Evolutionary conservation across 2,888 invertebrate species (phyloP).

Genomic region (Polyommatus iphigenia): DNA sequence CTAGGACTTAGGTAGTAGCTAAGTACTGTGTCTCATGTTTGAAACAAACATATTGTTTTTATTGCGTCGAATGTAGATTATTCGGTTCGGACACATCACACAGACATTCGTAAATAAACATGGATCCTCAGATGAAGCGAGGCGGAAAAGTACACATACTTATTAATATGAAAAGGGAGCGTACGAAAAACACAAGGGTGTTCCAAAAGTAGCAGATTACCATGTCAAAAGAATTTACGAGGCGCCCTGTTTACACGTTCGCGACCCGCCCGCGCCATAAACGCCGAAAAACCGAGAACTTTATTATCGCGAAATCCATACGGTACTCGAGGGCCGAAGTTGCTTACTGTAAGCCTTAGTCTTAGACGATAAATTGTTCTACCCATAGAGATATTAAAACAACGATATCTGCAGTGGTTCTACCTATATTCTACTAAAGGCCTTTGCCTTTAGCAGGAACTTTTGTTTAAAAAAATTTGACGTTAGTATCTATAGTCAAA

Average conservation of each 20-base stretch:
- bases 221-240: slow-evolving; percentile 67
- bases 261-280: slow-evolving; percentile 51
- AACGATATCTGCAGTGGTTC: too few relatives aligned
- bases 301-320: slow-evolving; percentile 53
- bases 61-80: neutral
- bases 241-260: slow-evolving; percentile 58
- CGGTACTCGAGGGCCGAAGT: slow-evolving; percentile 46
- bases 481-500: too few relatives aligned
- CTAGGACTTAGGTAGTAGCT: too few relatives aligned
- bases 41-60: neutral
- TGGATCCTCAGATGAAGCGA: slow-evolving; percentile 9
- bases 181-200: slow-evolving; percentile 40
- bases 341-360: slow-evolving; percentile 9
- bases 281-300: slow-evolving; percentile 55
- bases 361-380: slow-evolving; percentile 36
- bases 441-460: too few relatives aligned
- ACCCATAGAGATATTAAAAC: too few relatives aligned
- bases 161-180: slow-evolving; percentile 31
- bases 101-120: slow-evolving; percentile 19
- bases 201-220: slow-evolving; percentile 57
- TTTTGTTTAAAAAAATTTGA: too few relatives aligned
- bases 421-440: neutral
- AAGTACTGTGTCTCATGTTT: too few relatives aligned
- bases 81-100: neutral
- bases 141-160: slow-evolving; percentile 32